These are phyloP conservation scores for Hemaris fuciformis DNA, from an alignment of 2,888 invertebrate species.

Conservation along the genomic window DNA sequence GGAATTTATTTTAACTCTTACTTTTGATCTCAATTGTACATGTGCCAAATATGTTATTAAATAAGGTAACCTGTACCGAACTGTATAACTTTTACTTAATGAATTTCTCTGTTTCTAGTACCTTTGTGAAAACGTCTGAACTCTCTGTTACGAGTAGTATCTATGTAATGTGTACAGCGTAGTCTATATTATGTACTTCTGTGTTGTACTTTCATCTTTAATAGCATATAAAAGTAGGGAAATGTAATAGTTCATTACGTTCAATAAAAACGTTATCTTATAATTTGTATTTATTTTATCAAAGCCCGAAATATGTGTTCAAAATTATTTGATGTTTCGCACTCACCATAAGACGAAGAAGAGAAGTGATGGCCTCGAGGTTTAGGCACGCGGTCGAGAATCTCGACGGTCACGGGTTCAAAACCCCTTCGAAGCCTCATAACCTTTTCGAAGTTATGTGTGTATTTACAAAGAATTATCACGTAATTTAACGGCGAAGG, in stretches of 20 bases:
- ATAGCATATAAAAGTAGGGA: conserved; percentile 60
- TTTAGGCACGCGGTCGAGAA: too few species aligned
- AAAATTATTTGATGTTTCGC: background rate
- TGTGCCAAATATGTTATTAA: background rate
- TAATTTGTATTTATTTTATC: conserved; percentile 37
- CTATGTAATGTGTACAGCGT: conserved; percentile 51
- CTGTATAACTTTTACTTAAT: background rate
- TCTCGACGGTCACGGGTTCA: too few species aligned
- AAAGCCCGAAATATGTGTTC: background rate
- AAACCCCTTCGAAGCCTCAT: too few species aligned
- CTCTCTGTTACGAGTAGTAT: conserved; percentile 29
- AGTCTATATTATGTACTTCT: conserved; percentile 48
- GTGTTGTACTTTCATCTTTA: conserved; percentile 55
- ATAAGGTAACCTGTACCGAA: background rate
- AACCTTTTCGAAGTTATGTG: too few species aligned
- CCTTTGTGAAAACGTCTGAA: background rate
- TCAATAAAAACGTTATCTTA: conserved; percentile 76
- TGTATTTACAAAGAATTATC: too few species aligned
- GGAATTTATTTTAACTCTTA: background rate
- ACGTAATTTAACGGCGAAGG: too few species aligned
- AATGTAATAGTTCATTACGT: conserved; percentile 76
- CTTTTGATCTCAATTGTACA: background rate
- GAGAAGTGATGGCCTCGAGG: too few species aligned
- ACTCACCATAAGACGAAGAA: too few species aligned
- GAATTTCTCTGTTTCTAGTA: background rate